Evolutionary conservation across 2,797 vertebrate species (phyloP).

Genomic region (Sarcophilus harrisii): DNA sequence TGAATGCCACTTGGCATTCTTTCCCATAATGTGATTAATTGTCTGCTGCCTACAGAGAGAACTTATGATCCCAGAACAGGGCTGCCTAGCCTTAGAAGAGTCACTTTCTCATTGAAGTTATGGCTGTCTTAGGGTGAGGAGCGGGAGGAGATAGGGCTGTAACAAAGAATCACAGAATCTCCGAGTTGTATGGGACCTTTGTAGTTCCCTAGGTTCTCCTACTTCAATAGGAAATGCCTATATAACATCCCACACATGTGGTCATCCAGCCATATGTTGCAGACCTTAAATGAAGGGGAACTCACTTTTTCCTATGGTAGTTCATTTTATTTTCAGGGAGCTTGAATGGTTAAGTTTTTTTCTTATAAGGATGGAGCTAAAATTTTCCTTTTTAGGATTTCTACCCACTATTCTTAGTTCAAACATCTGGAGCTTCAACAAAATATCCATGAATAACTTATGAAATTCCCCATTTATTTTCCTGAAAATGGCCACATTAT

Average conservation of each 20-base stretch:
- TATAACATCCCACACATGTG: not conserved
- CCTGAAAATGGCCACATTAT: not conserved
- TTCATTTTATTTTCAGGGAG: not conserved
- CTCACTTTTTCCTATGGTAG: not conserved
- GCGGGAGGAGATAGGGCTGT: not conserved
- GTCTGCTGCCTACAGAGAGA: not conserved
- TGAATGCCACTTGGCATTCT: not conserved
- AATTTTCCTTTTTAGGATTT: not conserved
- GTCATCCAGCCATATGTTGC: not conserved
- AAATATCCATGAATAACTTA: not conserved
- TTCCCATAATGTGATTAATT: not conserved
- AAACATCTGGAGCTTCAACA: not conserved
- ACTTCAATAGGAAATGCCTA: not conserved
- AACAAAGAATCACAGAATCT: not conserved
- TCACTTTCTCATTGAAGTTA: not conserved
- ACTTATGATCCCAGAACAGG: not conserved
- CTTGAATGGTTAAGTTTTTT: not conserved
- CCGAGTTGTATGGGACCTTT: not conserved
- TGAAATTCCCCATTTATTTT: not conserved
- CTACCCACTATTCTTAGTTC: not conserved
- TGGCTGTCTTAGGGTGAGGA: not conserved
- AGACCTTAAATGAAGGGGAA: not conserved
- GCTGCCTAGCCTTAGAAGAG: not conserved
- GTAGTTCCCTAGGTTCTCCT: not conserved
- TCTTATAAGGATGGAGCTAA: not conserved